Conservation (phyloP, 2,888 invertebrate genomes). For the Mechanitis mazaeus region DNA sequence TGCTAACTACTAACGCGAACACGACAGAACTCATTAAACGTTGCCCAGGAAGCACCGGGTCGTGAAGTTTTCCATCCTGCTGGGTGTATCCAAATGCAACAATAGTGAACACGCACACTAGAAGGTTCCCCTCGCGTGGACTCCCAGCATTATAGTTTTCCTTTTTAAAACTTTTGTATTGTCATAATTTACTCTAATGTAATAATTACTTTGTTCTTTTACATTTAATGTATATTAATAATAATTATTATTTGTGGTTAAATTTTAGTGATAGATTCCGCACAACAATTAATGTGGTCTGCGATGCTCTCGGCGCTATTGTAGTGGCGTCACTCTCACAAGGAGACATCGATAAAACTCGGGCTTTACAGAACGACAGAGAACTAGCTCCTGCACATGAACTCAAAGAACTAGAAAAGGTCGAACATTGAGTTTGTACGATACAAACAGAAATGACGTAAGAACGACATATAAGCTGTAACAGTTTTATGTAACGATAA, state of each 20-base stretch:
- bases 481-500: conserved; percentile 22
- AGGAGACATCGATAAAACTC: conserved; percentile 77
- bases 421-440: conserved; percentile 51
- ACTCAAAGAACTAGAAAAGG: conserved; percentile 79
- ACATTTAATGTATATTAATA: neutral
- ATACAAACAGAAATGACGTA: conserved; percentile 9
- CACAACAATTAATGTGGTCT: conserved; percentile 94
- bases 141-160: too few relatives aligned
- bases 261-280: conserved; percentile 87
- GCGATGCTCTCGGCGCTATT: conserved; percentile 95
- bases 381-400: conserved; percentile 79
- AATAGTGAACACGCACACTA: too few relatives aligned
- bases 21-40: too few relatives aligned
- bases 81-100: too few relatives aligned
- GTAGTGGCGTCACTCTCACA: conserved; percentile 91
- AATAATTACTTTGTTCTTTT: neutral
- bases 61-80: too few relatives aligned
- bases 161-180: too few relatives aligned
- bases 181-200: neutral
- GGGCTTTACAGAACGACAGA: conserved; percentile 59
- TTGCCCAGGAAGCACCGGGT: too few relatives aligned
- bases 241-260: neutral
- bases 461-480: too few relatives aligned
- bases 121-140: too few relatives aligned
- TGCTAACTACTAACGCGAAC: too few relatives aligned